Evolutionary conservation across 2,888 invertebrate species (phyloP).

Genomic region (Harpalus rubripes): DNA sequence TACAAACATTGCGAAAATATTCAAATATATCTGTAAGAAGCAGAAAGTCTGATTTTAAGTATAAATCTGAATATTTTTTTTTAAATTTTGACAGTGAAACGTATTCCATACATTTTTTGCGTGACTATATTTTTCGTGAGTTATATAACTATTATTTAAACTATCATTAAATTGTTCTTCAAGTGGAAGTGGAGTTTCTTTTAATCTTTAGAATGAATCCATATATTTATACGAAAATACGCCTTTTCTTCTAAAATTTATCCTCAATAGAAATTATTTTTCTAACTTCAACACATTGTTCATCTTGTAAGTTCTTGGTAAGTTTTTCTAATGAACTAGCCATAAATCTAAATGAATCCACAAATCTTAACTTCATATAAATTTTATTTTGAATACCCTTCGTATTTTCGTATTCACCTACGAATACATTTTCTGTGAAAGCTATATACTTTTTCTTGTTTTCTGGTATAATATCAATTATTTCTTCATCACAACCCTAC

Average conservation of each 20-base stretch:
- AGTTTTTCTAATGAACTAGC: slow-evolving; percentile 6
- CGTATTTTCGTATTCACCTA: too few relatives aligned
- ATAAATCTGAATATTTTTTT: slow-evolving; percentile 70
- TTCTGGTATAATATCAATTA: too few relatives aligned
- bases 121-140: too few relatives aligned
- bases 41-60: slow-evolving; percentile 71
- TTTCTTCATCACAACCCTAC: too few relatives aligned
- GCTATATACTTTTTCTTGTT: too few relatives aligned
- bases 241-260: neutral
- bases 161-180: neutral
- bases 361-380: too few relatives aligned
- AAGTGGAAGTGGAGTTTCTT: neutral
- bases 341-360: slow-evolving; percentile 12
- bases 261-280: neutral
- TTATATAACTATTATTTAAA: too few relatives aligned
- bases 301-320: neutral
- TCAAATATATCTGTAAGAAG: slow-evolving; percentile 72
- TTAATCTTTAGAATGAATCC: slow-evolving; percentile 4
- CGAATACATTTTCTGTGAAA: too few relatives aligned
- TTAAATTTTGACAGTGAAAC: too few relatives aligned
- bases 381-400: too few relatives aligned
- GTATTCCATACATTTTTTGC: too few relatives aligned
- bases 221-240: slow-evolving; percentile 12
- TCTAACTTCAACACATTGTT: neutral
- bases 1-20: slow-evolving; percentile 71